Base-by-base conservation (phyloP, 2,888 invertebrate species). In the Phlogophora meticulosa region DNA sequence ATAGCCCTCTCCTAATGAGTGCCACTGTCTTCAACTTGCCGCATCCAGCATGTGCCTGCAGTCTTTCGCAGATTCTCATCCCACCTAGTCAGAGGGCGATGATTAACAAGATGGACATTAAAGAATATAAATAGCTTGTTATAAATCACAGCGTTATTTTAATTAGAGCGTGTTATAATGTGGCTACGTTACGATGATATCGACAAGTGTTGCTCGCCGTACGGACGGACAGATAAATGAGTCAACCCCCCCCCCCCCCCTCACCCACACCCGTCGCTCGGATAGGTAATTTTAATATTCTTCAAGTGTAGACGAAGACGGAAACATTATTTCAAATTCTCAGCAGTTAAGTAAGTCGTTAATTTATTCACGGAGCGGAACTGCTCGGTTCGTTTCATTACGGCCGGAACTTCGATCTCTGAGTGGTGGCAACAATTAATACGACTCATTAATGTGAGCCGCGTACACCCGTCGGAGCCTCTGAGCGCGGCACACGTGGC, bases 241-340 rank as follows among this genome's bases (percentile, higher is more conserved):
- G n/a, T n/a, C n/a, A n/a, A n/a, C n/a, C n/a, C n/a, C n/a, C n/a
- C n/a, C n/a, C 13, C 17, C 42, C 13, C n/a, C 45, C 1, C 2
- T 22, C 22, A 4, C 1, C 28, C 7, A 0, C 32, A 9, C 32
- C 10, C 17, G 28, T 24, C 17, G 24, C 53, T 3, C 46, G 7
- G 24, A 20, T 40, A 20, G 24, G n/a, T 40, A 20, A 32, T 66
- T 48, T 65, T 63, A 65, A 59, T 56, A 67, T 49, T 67, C 11
- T 22, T 40, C 20, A 51, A 66, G 66, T 43, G 38, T 55, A 53
- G 42, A 24, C 20, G 34, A 43, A 36, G n/a, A 28, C 32, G 34
- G 28, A 58, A 58, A 53, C 40, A 49, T 42, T 53, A 55, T 55
- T 40, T 59, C 17, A 51, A 66, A 66, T 48, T 66, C 34, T 40